phyloP scores from a whole-genome alignment of 2,797 vertebrate genomes.

The Pseudomugil gertrudae region DNA sequence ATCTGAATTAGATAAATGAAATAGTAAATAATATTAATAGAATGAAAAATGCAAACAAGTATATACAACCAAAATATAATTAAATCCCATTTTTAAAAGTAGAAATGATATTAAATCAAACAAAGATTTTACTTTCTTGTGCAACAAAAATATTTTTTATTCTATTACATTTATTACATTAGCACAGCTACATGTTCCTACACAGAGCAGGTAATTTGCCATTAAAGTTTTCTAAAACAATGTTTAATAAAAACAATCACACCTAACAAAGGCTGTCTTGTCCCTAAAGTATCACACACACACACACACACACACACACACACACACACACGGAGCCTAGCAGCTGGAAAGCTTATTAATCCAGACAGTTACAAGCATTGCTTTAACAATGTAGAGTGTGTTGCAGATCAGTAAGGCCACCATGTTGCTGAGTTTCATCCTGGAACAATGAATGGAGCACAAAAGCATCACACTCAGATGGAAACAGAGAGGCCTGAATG shows the following conservation, averaged over 20 bases:
- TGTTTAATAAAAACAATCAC: slow-evolving; percentile 6
- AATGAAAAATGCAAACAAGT: no score
- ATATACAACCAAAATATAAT: no score
- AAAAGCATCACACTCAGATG: slow-evolving; percentile 56
- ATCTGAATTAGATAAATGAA: no score
- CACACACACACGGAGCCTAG: no score
- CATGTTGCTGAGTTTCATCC: slow-evolving; percentile 61
- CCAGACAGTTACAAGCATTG: slow-evolving; percentile 1
- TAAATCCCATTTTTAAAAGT: no score
- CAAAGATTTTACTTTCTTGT: slow-evolving; percentile 5
- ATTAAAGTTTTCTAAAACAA: neutral
- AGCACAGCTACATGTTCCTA: slow-evolving; percentile 23
- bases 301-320: neutral
- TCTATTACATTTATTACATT: neutral
- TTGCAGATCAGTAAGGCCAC: slow-evolving; percentile 29
- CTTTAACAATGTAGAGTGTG: slow-evolving; percentile 26
- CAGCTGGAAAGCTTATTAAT: neutral
- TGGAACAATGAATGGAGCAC: slow-evolving; percentile 67
- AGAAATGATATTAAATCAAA: no score
- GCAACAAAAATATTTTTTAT: slow-evolving; percentile 3
- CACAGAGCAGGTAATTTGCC: slow-evolving; percentile 1
- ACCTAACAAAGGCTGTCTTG: neutral
- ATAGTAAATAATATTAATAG: no score
- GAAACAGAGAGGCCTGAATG: slow-evolving; percentile 67
- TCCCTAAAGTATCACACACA: neutral